Evolutionary conservation across 2,797 vertebrate genomes (phyloP).

Genomic region (Caiman crocodilus): DNA sequence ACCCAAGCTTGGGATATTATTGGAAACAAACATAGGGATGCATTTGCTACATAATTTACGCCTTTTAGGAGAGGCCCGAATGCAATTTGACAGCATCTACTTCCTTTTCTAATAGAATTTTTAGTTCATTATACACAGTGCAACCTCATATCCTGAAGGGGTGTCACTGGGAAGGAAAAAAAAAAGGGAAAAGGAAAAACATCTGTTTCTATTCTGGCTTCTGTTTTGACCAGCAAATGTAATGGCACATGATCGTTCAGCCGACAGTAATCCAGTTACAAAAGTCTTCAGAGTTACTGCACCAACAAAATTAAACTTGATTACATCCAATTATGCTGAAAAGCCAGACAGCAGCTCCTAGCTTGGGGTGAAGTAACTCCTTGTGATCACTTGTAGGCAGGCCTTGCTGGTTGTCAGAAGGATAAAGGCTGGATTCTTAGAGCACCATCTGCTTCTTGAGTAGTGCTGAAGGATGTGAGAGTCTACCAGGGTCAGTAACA

Average conservation of each 20-base stretch:
- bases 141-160: constrained; percentile 67
- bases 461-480: constrained; percentile 59
- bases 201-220: constrained; percentile 83
- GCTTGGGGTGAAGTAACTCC: constrained; percentile 79
- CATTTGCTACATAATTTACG: constrained; percentile 30
- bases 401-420: constrained; percentile 74
- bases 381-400: constrained; percentile 63
- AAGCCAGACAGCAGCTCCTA: constrained; percentile 82
- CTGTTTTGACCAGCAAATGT: constrained; percentile 79
- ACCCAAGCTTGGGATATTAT: rapidly evolving
- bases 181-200: constrained; percentile 30
- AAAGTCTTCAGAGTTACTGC: constrained; percentile 82
- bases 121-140: constrained; percentile 63
- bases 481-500: neutral
- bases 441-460: constrained; percentile 73
- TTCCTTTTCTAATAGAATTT: constrained; percentile 75
- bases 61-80: constrained; percentile 42
- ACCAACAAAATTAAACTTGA: constrained; percentile 82
- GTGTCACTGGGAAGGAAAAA: constrained; percentile 52
- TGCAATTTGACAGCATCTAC: constrained; percentile 42
- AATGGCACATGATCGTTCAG: constrained; percentile 82
- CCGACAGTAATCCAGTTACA: constrained; percentile 82
- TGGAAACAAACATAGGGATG: neutral
- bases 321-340: constrained; percentile 84
- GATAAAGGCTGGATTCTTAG: constrained; percentile 71